Evolutionary conservation across 1,140 invertebrate species (phyloP).

Genomic region (Andricus grossulariae): DNA sequence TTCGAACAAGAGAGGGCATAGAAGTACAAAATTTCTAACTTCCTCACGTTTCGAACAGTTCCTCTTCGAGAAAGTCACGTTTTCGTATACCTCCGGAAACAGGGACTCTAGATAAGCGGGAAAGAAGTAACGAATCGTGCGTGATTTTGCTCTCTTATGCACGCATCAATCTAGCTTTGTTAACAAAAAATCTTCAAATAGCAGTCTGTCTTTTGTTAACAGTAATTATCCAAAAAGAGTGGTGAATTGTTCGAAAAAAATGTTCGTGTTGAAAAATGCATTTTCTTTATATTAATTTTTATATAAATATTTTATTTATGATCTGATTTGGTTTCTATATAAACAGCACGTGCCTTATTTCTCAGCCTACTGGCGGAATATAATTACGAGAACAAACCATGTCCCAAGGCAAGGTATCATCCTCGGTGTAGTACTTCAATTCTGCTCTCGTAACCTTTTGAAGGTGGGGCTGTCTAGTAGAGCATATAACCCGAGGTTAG

Average conservation of each 20-base stretch:
- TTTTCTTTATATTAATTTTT: too few relatives aligned
- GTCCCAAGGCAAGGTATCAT: neutral
- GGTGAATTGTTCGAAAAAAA: neutral
- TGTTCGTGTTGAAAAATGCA: too few relatives aligned
- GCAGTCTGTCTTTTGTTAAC: neutral
- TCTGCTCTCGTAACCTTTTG: constrained; percentile 23
- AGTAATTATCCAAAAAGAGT: neutral
- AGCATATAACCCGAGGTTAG: constrained; percentile 25
- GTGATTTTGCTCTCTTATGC: constrained; percentile 5
- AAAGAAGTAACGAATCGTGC: constrained; percentile 28
- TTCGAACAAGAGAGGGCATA: neutral
- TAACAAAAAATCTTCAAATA: neutral
- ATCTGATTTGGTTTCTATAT: too few relatives aligned
- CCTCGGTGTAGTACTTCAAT: constrained; percentile 7
- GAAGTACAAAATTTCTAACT: constrained; percentile 5
- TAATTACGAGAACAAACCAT: neutral
- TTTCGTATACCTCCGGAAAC: neutral
- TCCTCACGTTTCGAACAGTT: constrained; percentile 1
- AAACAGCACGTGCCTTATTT: too few relatives aligned
- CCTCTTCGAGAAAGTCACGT: neutral
- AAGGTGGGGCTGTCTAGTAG: neutral
- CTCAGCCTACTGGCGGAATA: neutral
- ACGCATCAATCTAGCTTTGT: constrained; percentile 6
- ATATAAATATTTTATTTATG: too few relatives aligned
- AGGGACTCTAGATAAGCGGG: constrained; percentile 13